Percentiles rank a stretch among this genome's conserved stretches.
Conservation (phyloP, 1,140 invertebrate genomes). For the Drosophila ananassae region DNA sequence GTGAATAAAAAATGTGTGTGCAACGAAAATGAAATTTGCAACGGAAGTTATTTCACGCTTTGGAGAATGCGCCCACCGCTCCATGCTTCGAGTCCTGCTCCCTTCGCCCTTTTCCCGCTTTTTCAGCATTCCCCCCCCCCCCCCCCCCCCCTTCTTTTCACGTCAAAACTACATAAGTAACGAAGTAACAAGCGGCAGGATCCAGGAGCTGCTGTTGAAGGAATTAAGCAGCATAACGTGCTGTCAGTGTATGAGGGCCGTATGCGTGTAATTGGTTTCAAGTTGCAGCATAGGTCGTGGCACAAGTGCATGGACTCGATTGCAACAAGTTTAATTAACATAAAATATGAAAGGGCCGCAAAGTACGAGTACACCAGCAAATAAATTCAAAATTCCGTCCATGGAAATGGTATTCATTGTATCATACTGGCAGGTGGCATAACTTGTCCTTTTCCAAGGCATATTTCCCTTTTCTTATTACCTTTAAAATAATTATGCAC, state of each 20-base stretch:
- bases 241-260: slow-evolving; percentile 52
- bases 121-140: not conserved
- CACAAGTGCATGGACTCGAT: slow-evolving; percentile 18
- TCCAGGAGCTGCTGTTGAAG: slow-evolving; percentile 21
- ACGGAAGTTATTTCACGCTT: slow-evolving; percentile 82
- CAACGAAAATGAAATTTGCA: slow-evolving; percentile 80
- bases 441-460: slow-evolving; percentile 1
- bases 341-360: slow-evolving; percentile 68
- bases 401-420: slow-evolving; percentile 46
- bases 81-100: slow-evolving; percentile 9
- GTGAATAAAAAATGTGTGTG: slow-evolving; percentile 71
- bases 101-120: not conserved
- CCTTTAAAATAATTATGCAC: slow-evolving; percentile 20
- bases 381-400: slow-evolving; percentile 57
- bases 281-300: slow-evolving; percentile 51
- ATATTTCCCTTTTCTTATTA: slow-evolving; percentile 1
- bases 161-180: slow-evolving; percentile 72
- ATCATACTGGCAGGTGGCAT: slow-evolving; percentile 34
- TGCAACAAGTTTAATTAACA: slow-evolving; percentile 81
- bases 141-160: slow-evolving; percentile 5
- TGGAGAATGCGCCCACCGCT: slow-evolving; percentile 32
- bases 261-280: slow-evolving; percentile 68
- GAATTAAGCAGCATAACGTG: slow-evolving; percentile 76
- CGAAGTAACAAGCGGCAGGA: slow-evolving; percentile 59
- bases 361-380: slow-evolving; percentile 15